These are phyloP conservation scores for Abrostola tripartita DNA, from an alignment of 2,888 invertebrate genomes.

Conservation along the genomic window DNA sequence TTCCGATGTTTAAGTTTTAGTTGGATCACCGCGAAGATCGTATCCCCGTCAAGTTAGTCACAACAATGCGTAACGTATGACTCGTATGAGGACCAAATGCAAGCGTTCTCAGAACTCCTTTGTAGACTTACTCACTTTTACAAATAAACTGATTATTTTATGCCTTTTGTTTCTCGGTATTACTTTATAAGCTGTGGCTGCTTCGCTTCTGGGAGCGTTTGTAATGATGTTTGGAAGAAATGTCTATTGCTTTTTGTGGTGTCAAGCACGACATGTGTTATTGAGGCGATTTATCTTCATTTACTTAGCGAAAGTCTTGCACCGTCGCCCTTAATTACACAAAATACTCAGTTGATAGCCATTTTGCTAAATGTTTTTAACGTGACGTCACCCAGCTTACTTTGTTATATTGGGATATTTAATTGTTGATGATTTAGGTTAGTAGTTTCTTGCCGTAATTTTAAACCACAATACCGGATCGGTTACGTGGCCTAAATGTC, in stretches of 20 bases:
- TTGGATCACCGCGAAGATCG: neutral
- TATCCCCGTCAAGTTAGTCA: conserved; percentile 42
- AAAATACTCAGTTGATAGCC: neutral
- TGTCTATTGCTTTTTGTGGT: conserved; percentile 12
- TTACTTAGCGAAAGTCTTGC: neutral
- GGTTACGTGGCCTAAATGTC: no score
- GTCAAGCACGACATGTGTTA: neutral
- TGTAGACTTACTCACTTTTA: conserved; percentile 35
- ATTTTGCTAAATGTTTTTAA: neutral
- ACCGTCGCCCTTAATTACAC: neutral
- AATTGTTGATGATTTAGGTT: no score
- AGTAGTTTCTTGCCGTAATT: no score
- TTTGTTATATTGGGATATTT: neutral
- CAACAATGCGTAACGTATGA: conserved; percentile 48
- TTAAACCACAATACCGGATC: no score
- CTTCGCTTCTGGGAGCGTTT: conserved; percentile 11
- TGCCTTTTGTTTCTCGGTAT: conserved; percentile 18
- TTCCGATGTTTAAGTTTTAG: neutral
- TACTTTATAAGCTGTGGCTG: conserved; percentile 7
- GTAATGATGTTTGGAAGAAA: conserved; percentile 10
- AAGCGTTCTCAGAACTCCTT: conserved; percentile 29
- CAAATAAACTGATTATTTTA: conserved; percentile 38
- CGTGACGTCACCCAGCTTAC: neutral
- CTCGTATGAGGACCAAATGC: conserved; percentile 29
- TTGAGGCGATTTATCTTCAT: neutral